phyloP scores from a whole-genome alignment of 2,888 invertebrate genomes.

The Stenotaenia linearis region DNA sequence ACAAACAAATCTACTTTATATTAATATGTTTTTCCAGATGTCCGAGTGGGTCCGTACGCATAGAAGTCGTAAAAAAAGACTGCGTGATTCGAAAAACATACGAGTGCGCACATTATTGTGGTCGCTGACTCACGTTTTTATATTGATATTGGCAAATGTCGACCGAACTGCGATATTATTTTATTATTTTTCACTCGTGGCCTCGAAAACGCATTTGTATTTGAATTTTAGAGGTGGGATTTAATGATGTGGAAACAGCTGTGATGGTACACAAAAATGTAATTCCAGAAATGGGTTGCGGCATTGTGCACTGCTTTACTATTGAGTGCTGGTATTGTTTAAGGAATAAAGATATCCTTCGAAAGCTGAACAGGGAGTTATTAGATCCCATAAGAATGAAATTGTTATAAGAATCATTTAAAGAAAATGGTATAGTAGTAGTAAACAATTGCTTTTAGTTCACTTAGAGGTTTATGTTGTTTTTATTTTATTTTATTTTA shows the following conservation, averaged over 20 bases:
- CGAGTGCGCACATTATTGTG: background rate
- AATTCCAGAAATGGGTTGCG: background rate
- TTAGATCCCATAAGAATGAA: background rate
- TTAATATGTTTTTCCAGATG: background rate
- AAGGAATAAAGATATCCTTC: background rate
- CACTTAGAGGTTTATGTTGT: no score
- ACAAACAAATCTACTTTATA: background rate
- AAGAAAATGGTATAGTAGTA: no score
- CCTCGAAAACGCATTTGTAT: background rate
- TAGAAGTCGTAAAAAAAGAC: background rate
- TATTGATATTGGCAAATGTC: background rate
- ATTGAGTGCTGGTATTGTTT: background rate
- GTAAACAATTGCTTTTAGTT: no score
- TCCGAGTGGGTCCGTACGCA: background rate
- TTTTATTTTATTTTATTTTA: no score
- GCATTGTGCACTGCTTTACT: background rate
- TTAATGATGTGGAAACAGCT: background rate
- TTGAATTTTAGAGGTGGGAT: background rate
- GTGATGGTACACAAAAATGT: background rate
- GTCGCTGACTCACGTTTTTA: background rate
- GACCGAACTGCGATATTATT: background rate
- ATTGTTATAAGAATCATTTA: no score
- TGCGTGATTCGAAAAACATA: background rate
- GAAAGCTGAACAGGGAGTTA: background rate
- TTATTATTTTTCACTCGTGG: slow-evolving; percentile 6